Conservation (phyloP, 1,140 invertebrate genomes). For the Rhyacophila brunnea region DNA sequence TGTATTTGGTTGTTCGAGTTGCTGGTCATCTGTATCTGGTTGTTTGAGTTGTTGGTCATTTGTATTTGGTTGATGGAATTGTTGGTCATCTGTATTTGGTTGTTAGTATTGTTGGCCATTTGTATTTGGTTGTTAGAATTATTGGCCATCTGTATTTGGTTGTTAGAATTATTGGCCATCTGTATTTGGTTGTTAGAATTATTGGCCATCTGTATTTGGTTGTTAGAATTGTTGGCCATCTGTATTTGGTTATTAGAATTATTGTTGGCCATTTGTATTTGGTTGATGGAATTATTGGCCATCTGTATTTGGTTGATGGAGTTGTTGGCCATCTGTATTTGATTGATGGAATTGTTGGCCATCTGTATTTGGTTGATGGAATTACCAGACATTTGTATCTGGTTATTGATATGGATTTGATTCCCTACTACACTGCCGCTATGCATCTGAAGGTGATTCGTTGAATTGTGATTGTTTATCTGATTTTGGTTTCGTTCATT, state of each 20-base stretch:
- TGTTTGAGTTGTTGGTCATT: too few relatives aligned
- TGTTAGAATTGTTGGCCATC: too few relatives aligned
- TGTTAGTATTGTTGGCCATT: too few relatives aligned
- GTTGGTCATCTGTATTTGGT: too few relatives aligned
- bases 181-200: too few relatives aligned
- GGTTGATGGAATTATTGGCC: not conserved
- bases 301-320: not conserved
- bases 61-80: too few relatives aligned
- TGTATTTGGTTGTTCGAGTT: not conserved
- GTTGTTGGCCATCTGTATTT: not conserved
- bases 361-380: not conserved
- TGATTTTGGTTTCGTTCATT: slow-evolving; percentile 46
- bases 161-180: too few relatives aligned
- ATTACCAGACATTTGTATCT: too few relatives aligned
- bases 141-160: too few relatives aligned
- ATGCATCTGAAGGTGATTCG: slow-evolving; percentile 47
- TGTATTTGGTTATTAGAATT: too few relatives aligned
- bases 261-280: not conserved
- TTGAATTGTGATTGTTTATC: slow-evolving; percentile 46
- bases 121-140: too few relatives aligned
- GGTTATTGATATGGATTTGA: slow-evolving; percentile 18
- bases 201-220: too few relatives aligned
- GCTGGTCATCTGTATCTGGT: slow-evolving; percentile 13
- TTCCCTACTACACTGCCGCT: slow-evolving; percentile 35
- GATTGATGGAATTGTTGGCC: slow-evolving; percentile 1